phyloP scores from a whole-genome alignment of 1,140 invertebrate species.

The Procambarus virginalis region DNA sequence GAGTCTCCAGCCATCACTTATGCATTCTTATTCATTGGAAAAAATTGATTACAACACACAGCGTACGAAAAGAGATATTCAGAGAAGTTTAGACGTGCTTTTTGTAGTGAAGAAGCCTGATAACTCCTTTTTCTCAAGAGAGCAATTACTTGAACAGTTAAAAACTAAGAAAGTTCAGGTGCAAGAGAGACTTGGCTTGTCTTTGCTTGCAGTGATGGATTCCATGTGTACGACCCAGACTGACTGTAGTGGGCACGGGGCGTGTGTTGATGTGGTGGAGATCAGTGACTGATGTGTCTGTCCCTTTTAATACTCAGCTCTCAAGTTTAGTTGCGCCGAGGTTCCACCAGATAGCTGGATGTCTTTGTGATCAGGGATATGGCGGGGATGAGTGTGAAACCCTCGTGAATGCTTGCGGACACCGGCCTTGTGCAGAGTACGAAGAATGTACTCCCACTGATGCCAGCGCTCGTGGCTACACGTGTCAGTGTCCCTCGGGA shows the following conservation, averaged over 20 bases:
- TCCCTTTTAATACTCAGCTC: constrained; percentile 82
- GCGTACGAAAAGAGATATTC: constrained; percentile 72
- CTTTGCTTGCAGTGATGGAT: constrained; percentile 82
- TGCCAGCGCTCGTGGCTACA: constrained; percentile 81
- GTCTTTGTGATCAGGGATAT: constrained; percentile 87
- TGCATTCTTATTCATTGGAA: constrained; percentile 74
- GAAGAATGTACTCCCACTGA: constrained; percentile 84
- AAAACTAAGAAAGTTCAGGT: constrained; percentile 83
- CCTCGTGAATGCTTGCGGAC: constrained; percentile 85
- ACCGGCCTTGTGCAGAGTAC: constrained; percentile 81
- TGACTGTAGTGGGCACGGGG: constrained; percentile 84
- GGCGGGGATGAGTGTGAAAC: constrained; percentile 78
- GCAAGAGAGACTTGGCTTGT: constrained; percentile 84
- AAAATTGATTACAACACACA: constrained; percentile 74
- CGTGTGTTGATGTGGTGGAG: constrained; percentile 86
- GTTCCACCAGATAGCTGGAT: constrained; percentile 88
- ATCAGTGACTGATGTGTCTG: constrained; percentile 80
- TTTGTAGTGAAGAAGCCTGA: constrained; percentile 84
- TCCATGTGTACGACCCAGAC: constrained; percentile 84
- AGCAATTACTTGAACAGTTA: constrained; percentile 80
- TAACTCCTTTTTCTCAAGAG: constrained; percentile 77
- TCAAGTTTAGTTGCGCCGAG: constrained; percentile 85
- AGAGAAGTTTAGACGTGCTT: constrained; percentile 86
- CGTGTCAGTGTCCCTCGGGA: constrained; percentile 85
- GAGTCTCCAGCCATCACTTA: constrained; percentile 83